These are phyloP conservation scores for Ophthalmotilapia sp. DNA, from an alignment of 2,113 vertebrate species.

Conservation along the genomic window DNA sequence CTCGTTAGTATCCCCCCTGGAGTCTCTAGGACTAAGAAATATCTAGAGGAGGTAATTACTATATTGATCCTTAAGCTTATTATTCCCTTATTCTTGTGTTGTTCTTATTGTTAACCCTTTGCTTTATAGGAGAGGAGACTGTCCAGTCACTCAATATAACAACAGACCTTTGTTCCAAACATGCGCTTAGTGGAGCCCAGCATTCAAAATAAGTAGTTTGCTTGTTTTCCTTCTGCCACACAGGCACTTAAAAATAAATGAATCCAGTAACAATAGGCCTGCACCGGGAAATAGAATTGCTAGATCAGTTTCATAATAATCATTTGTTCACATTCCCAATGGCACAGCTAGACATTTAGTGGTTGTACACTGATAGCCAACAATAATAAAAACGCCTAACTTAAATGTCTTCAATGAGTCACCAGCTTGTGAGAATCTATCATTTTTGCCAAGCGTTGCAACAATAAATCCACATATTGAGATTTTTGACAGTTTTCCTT, in stretches of 20 bases:
- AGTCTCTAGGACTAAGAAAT: background rate
- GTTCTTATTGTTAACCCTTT: background rate
- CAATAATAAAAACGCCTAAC: background rate
- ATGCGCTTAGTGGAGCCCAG: background rate
- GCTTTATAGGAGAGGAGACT: background rate
- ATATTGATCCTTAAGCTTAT: constrained; percentile 20
- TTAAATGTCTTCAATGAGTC: background rate
- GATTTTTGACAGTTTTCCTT: background rate
- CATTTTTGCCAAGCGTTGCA: background rate
- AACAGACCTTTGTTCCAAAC: background rate
- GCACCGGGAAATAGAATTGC: background rate
- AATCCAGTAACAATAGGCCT: background rate
- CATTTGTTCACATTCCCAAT: background rate
- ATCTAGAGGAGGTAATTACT: constrained; percentile 19
- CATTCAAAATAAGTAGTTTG: background rate
- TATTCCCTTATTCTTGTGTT: background rate
- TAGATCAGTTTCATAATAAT: background rate
- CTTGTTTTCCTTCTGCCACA: background rate
- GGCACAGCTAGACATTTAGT: background rate
- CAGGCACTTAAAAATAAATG: background rate
- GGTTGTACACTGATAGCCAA: background rate
- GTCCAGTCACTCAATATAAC: background rate
- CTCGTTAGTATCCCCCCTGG: background rate
- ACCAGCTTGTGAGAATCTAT: background rate
- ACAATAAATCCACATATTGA: background rate